Conservation (phyloP, 2,888 invertebrate species). For the Pimpla rufipes region DNA sequence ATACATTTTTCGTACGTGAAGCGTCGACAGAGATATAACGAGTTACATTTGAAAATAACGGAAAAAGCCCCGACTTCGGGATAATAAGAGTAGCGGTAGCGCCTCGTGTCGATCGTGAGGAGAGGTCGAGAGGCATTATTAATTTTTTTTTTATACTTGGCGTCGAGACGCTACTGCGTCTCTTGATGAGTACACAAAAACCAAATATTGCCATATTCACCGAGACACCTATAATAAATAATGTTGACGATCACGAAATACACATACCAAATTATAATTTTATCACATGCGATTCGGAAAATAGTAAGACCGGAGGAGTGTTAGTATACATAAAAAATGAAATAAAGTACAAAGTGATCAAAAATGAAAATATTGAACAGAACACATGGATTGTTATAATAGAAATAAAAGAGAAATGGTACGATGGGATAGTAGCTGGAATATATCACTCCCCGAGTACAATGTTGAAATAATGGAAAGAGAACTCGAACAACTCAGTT, state of each 20-base stretch:
- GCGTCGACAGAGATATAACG: too few relatives aligned
- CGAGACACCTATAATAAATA: not conserved
- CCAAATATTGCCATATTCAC: conserved; percentile 10
- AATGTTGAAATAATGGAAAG: not conserved
- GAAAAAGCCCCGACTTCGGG: too few relatives aligned
- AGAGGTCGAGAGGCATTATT: too few relatives aligned
- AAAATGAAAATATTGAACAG: not conserved
- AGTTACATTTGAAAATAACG: too few relatives aligned
- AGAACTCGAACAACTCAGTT: not conserved
- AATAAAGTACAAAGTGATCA: not conserved
- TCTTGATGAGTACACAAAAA: too few relatives aligned
- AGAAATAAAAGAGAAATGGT: conserved; percentile 6
- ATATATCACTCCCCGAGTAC: conserved; percentile 10
- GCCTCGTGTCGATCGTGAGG: too few relatives aligned
- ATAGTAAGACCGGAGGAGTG: conserved; percentile 6
- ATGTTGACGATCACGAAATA: conserved; percentile 5
- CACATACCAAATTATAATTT: conserved; percentile 1
- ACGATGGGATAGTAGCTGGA: not conserved
- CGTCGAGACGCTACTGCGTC: too few relatives aligned
- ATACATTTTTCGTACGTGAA: too few relatives aligned
- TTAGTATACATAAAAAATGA: not conserved
- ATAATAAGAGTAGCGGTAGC: too few relatives aligned
- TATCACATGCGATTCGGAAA: conserved; percentile 7
- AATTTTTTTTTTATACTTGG: too few relatives aligned
- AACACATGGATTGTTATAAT: conserved; percentile 13